A percentile compares a stretch with the other conserved stretches of the same genome.
phyloP scores from a whole-genome alignment of 2,113 vertebrate genomes.

The Hemicordylus capensis region DNA sequence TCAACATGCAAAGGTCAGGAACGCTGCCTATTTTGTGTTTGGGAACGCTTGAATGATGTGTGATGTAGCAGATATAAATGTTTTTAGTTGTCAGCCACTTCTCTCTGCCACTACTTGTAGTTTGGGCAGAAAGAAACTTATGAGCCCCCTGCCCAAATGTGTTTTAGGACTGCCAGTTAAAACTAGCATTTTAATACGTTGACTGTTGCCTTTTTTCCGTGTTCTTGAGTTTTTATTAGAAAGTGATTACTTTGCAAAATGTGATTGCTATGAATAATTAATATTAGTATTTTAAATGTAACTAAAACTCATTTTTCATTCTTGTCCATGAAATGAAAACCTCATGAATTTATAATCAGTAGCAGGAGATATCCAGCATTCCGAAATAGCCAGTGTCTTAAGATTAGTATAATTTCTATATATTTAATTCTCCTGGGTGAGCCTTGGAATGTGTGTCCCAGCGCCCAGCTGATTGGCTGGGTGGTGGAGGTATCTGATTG shows the following conservation, averaged over 20 bases:
- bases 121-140: background rate
- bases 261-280: background rate
- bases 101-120: background rate
- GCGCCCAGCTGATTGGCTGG: too few species aligned
- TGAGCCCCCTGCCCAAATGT: background rate
- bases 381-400: background rate
- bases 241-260: background rate
- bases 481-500: too few species aligned
- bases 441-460: too few species aligned
- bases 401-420: background rate
- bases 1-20: background rate
- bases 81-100: background rate
- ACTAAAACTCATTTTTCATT: background rate
- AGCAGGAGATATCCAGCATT: background rate
- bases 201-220: background rate
- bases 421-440: too few species aligned
- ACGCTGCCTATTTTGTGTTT: background rate
- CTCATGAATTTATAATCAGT: background rate
- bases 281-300: background rate
- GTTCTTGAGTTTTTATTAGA: background rate
- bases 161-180: background rate
- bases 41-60: background rate
- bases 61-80: background rate
- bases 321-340: background rate
- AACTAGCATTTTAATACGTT: background rate